Conservation (phyloP, 1,140 invertebrate genomes). For the Rhyacophila brunnea region DNA sequence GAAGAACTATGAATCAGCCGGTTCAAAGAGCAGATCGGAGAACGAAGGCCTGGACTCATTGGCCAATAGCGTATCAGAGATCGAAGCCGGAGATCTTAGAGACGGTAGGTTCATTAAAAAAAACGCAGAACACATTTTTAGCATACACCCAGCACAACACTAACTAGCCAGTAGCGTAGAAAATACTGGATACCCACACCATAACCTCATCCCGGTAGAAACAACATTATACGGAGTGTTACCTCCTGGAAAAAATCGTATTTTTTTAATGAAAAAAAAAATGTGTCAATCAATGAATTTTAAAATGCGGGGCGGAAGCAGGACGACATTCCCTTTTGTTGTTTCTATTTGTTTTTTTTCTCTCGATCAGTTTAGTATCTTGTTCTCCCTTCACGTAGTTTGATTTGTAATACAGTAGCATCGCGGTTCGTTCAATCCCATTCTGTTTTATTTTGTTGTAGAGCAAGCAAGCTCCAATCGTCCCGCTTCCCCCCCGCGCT, state of each 20-base stretch:
- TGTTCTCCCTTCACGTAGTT: conserved; percentile 20
- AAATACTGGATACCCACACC: background rate
- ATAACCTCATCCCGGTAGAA: conserved; percentile 22
- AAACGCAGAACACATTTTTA: background rate
- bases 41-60: conserved; percentile 85
- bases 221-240: conserved; percentile 27
- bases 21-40: conserved; percentile 82
- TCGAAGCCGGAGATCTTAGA: conserved; percentile 89
- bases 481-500: conserved; percentile 43
- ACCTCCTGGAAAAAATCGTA: background rate
- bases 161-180: background rate
- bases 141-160: background rate
- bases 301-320: conserved; percentile 30
- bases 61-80: conserved; percentile 80
- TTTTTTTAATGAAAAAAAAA: no score
- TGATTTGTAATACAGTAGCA: conserved; percentile 3
- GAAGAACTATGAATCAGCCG: conserved; percentile 54
- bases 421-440: conserved; percentile 24
- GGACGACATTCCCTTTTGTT: conserved; percentile 34
- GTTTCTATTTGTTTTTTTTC: conserved; percentile 29
- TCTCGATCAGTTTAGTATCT: conserved; percentile 1
- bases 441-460: conserved; percentile 38
- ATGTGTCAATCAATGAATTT: background rate
- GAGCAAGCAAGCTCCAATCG: conserved; percentile 42
- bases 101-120: conserved; percentile 73